Evolutionary conservation across 2,113 vertebrate genomes (phyloP).

Genomic region (Alaudala cheleensis): DNA sequence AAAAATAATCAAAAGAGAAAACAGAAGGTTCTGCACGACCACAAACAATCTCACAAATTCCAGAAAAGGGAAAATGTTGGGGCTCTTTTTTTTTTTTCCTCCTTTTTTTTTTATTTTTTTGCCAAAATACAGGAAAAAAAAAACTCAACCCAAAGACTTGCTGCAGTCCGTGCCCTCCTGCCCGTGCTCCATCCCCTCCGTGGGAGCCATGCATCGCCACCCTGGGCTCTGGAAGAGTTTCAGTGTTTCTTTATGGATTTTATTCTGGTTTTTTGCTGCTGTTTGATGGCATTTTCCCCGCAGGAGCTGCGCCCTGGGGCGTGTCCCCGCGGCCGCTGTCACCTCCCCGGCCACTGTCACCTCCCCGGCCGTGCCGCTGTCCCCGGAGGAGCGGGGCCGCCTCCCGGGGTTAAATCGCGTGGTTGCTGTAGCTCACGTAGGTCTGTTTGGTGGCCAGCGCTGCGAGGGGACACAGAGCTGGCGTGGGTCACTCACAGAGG

Average conservation of each 20-base stretch:
- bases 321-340: not conserved
- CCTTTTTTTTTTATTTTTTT: not conserved
- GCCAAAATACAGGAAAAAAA: conserved; percentile 32
- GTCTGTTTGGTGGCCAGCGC: conserved; percentile 93
- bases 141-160: not conserved
- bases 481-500: not conserved
- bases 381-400: not conserved
- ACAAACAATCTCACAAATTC: conserved; percentile 84
- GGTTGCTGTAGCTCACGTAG: conserved; percentile 97
- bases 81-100: not conserved
- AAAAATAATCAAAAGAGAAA: not conserved
- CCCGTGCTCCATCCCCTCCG: conserved; percentile 21
- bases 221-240: not conserved
- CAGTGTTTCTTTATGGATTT: not conserved
- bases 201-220: conserved; percentile 47
- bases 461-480: conserved; percentile 68
- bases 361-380: not conserved
- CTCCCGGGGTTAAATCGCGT: conserved; percentile 83
- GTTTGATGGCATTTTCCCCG: not conserved
- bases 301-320: not conserved
- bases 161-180: not conserved
- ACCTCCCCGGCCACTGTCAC: not conserved
- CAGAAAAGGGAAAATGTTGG: conserved; percentile 57
- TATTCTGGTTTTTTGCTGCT: conserved; percentile 23
- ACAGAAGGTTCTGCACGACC: conserved; percentile 71